Conservation (phyloP, 2,888 invertebrate genomes). For the Diaperis boleti region DNA sequence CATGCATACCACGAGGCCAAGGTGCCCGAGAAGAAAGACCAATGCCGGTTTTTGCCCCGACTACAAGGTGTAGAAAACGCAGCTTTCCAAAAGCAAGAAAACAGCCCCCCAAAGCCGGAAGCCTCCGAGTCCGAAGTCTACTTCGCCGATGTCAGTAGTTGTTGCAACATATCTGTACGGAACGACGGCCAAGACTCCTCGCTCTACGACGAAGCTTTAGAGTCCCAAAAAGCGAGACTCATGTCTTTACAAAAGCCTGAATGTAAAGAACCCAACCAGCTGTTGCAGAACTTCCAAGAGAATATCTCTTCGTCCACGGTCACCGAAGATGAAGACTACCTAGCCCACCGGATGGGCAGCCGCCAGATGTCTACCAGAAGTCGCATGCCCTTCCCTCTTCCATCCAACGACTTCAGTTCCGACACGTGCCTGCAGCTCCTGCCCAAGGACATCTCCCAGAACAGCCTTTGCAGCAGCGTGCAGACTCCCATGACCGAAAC, state of each 20-base stretch:
- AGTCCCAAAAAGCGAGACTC: slow-evolving; percentile 61
- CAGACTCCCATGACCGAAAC: slow-evolving; percentile 66
- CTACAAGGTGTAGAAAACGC: slow-evolving; percentile 82
- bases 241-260: slow-evolving; percentile 66
- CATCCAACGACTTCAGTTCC: slow-evolving; percentile 53
- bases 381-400: slow-evolving; percentile 70
- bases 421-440: slow-evolving; percentile 56
- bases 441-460: slow-evolving; percentile 62
- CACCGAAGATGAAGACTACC: slow-evolving; percentile 70
- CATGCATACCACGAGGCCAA: slow-evolving; percentile 63
- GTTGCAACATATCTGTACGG: slow-evolving; percentile 79
- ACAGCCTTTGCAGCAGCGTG: slow-evolving; percentile 62
- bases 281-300: slow-evolving; percentile 58
- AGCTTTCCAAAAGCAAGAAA: slow-evolving; percentile 80
- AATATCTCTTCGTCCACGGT: slow-evolving; percentile 54
- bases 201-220: slow-evolving; percentile 71
- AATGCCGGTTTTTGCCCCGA: slow-evolving; percentile 65
- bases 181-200: slow-evolving; percentile 71
- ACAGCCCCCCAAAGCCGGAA: slow-evolving; percentile 69
- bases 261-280: slow-evolving; percentile 53
- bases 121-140: slow-evolving; percentile 86
- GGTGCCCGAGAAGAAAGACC: slow-evolving; percentile 53
- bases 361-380: slow-evolving; percentile 73
- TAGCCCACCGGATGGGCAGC: slow-evolving; percentile 70
- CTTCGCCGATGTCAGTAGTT: slow-evolving; percentile 88